Percentiles rank a stretch among this genome's conserved stretches.
Evolutionary conservation across 2,113 vertebrate species (phyloP).

Genomic region (Campylomormyrus numenius): DNA sequence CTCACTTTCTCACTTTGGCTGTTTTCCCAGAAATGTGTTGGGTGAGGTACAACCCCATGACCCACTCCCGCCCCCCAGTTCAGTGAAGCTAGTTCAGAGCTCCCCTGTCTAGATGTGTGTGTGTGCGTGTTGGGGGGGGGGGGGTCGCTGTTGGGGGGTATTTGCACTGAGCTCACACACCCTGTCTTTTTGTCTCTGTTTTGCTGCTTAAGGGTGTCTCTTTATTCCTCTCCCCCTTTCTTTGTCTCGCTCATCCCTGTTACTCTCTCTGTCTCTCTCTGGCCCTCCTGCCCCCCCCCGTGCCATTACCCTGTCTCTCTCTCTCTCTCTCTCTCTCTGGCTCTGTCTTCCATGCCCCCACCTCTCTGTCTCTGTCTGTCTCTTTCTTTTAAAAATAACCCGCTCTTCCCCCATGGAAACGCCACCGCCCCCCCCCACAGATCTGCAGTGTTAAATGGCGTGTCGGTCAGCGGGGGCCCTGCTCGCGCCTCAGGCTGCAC

Average conservation of each 20-base stretch:
- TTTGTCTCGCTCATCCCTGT: neutral
- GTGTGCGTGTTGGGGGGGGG: conserved; percentile 1
- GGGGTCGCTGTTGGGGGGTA: neutral
- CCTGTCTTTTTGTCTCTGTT: conserved; percentile 1
- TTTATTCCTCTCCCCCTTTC: neutral
- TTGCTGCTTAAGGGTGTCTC: neutral
- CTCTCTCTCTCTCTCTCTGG: neutral
- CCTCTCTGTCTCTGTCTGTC: neutral
- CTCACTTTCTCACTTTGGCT: conserved; percentile 50
- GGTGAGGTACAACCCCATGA: conserved; percentile 55
- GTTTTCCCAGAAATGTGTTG: conserved; percentile 52
- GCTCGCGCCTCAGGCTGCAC: neutral
- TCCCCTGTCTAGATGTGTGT: conserved; percentile 32
- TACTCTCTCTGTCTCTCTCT: neutral
- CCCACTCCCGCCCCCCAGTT: conserved; percentile 28
- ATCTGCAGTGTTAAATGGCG: neutral
- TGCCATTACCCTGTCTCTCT: neutral
- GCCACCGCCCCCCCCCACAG: too few relatives aligned
- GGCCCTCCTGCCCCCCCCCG: too few relatives aligned
- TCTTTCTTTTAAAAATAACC: conserved; percentile 15
- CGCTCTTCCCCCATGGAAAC: neutral
- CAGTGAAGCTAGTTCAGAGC: conserved; percentile 36
- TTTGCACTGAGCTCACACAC: neutral
- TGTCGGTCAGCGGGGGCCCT: neutral
- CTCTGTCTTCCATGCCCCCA: neutral